These are phyloP conservation scores for Troides helena DNA, from an alignment of 2,888 invertebrate species.

Conservation along the genomic window DNA sequence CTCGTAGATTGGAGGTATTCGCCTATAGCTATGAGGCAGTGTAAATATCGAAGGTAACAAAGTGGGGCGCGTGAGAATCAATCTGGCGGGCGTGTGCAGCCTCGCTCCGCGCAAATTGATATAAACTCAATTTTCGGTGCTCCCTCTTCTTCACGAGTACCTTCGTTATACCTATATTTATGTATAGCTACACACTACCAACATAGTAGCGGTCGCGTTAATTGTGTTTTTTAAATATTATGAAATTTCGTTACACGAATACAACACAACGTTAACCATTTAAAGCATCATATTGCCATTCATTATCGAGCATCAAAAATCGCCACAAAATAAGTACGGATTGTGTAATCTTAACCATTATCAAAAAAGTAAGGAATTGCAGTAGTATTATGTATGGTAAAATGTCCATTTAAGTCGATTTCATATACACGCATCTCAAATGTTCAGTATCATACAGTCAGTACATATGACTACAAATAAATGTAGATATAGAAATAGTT, in stretches of 20 bases:
- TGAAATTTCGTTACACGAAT: neutral
- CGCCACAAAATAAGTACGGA: no score
- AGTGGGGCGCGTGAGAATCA: constrained; percentile 39
- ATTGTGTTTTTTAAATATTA: neutral
- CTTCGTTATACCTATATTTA: constrained; percentile 21
- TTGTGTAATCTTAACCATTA: no score
- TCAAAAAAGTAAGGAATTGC: no score
- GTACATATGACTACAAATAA: no score
- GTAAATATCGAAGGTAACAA: constrained; percentile 27
- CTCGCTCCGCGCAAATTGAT: constrained; percentile 49
- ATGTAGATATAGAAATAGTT: no score
- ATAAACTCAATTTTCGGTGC: constrained; percentile 56
- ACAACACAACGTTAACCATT: neutral
- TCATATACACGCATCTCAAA: no score
- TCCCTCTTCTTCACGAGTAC: constrained; percentile 11
- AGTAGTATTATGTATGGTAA: no score
- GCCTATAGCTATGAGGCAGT: constrained; percentile 10
- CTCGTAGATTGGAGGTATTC: constrained; percentile 1
- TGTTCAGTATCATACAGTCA: no score
- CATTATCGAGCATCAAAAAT: neutral
- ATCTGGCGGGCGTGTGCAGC: constrained; percentile 40
- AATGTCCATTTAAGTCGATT: no score
- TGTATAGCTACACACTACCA: constrained; percentile 8
- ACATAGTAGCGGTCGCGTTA: neutral
- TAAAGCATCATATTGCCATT: neutral